Percentiles rank a stretch among this genome's conserved stretches.
Evolutionary conservation across 2,797 vertebrate species (phyloP).

Genomic region (Rhinichthys osculus): DNA sequence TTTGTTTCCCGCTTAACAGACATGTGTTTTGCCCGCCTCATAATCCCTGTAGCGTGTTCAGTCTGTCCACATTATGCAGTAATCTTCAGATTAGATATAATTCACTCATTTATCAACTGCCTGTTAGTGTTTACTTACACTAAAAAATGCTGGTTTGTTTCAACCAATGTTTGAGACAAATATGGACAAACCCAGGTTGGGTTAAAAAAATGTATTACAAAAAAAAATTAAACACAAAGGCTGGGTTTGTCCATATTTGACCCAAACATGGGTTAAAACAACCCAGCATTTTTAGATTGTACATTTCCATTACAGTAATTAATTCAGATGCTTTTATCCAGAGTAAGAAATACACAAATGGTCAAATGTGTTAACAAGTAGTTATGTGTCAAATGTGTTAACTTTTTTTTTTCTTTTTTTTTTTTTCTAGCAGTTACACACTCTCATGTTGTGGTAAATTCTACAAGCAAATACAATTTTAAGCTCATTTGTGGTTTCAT

Average conservation of each 20-base stretch:
- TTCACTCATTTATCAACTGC: background rate
- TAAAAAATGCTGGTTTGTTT: background rate
- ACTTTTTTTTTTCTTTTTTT: background rate
- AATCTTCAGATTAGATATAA: slow-evolving; percentile 9
- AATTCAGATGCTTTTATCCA: background rate
- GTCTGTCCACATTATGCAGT: background rate
- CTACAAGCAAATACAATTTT: background rate
- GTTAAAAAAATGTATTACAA: background rate
- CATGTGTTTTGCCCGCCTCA: background rate
- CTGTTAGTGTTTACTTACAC: background rate
- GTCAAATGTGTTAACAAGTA: background rate
- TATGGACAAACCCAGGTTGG: background rate
- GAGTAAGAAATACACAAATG: background rate
- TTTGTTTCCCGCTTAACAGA: slow-evolving; percentile 6
- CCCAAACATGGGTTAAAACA: too few species aligned
- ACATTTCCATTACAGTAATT: background rate
- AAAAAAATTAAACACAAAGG: background rate
- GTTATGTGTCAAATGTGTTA: background rate
- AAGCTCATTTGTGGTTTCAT: background rate
- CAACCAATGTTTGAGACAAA: background rate
- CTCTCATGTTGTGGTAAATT: background rate
- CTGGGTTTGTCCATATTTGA: background rate
- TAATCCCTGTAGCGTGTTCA: slow-evolving; percentile 1
- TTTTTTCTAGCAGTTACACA: background rate
- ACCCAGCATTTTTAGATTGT: background rate